Conservation (phyloP, 2,888 invertebrate species). For the Archips xylosteana region DNA sequence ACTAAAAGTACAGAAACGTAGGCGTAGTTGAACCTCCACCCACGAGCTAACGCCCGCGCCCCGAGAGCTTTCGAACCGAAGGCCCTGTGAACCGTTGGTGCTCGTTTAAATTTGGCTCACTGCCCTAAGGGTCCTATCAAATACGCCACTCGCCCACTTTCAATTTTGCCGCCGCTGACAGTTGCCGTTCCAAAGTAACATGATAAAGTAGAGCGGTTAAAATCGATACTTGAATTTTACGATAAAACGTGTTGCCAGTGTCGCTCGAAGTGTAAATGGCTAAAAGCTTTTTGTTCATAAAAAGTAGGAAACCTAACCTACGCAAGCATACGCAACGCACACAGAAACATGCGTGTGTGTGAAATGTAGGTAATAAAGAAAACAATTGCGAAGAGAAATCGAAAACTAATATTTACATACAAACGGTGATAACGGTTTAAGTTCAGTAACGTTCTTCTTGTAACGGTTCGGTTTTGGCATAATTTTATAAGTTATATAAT, state of each 20-base stretch:
- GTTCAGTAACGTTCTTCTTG: too few species aligned
- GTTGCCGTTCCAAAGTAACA: not conserved
- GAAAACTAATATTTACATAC: too few species aligned
- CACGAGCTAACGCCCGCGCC: not conserved
- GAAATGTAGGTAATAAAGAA: too few species aligned
- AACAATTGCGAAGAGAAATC: too few species aligned
- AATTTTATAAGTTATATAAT: too few species aligned
- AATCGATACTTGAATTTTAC: not conserved
- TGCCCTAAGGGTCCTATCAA: conserved; percentile 1
- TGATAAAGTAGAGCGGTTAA: not conserved
- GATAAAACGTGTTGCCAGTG: not conserved
- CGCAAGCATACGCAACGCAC: too few species aligned
- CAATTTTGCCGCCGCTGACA: conserved; percentile 2
- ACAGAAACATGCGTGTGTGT: too few species aligned
- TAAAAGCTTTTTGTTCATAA: not conserved
- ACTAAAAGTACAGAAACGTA: not conserved
- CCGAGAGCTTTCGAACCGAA: not conserved
- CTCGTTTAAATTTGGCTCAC: conserved; percentile 1
- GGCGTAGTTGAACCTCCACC: not conserved
- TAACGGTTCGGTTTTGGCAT: too few species aligned
- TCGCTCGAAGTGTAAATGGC: not conserved
- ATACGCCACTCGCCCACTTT: not conserved
- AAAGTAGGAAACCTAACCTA: too few species aligned
- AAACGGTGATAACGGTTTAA: too few species aligned
- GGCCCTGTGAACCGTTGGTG: not conserved